Evolutionary conservation across 53 echinoderm and acorn worm genomes (phyloP).

Genomic region (Pentamera pediparva): DNA sequence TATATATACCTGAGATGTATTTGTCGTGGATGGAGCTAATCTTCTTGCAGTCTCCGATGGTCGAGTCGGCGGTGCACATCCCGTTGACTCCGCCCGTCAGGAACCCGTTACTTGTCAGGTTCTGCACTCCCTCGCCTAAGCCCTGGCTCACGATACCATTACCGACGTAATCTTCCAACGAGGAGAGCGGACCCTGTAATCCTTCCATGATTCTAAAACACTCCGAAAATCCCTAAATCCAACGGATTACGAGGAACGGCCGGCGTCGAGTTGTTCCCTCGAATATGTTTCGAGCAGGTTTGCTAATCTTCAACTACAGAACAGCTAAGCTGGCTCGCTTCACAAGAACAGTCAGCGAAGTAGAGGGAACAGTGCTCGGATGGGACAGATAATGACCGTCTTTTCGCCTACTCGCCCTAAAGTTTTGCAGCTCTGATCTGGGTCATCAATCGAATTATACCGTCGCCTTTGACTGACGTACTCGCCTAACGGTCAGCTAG

Average conservation of each 20-base stretch:
- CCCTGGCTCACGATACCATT: constrained; percentile 21
- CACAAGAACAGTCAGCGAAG: no score
- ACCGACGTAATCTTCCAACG: constrained; percentile 33
- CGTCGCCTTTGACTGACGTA: no score
- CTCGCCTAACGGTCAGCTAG: no score
- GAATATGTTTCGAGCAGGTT: background rate
- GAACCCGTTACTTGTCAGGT: background rate
- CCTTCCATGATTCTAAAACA: constrained; percentile 6
- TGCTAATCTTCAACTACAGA: background rate
- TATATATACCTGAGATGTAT: no score
- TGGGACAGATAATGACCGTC: no score
- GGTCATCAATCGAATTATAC: no score
- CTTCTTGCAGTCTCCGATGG: constrained; percentile 19
- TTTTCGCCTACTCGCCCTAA: no score
- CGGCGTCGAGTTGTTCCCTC: constrained; percentile 1
- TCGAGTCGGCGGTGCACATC: constrained; percentile 29
- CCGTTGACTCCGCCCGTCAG: constrained; percentile 5
- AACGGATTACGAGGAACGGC: constrained; percentile 17
- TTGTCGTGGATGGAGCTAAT: no score
- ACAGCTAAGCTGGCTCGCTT: background rate
- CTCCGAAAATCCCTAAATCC: constrained; percentile 4
- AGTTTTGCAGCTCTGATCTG: no score
- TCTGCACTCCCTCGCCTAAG: background rate
- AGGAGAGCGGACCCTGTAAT: constrained; percentile 30
- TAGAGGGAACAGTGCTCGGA: no score